phyloP scores from a whole-genome alignment of 1,140 invertebrate genomes.

The Anoplolepis gracilipes region DNA sequence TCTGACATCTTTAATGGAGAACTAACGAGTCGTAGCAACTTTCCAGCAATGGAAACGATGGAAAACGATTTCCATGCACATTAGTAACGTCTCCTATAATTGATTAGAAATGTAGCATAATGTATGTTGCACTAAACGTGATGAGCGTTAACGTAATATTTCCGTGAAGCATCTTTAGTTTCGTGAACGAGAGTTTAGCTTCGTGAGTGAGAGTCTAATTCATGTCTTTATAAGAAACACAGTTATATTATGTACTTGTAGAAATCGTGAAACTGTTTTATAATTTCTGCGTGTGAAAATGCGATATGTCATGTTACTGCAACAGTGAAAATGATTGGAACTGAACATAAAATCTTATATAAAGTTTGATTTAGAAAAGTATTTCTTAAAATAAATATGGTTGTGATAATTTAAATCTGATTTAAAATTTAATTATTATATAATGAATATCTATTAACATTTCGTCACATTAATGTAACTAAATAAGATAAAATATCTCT shows the following conservation, averaged over 20 bases:
- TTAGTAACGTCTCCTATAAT: slow-evolving; percentile 34
- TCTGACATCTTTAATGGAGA: slow-evolving; percentile 45
- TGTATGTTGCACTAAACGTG: slow-evolving; percentile 8
- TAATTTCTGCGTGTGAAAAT: slow-evolving; percentile 8
- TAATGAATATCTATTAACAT: not conserved
- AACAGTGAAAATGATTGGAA: not conserved
- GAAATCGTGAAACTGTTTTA: slow-evolving; percentile 36
- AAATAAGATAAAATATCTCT: not conserved
- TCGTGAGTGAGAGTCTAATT: slow-evolving; percentile 29
- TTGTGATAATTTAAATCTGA: not conserved
- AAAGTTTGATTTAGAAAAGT: not conserved
- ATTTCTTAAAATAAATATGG: not conserved
- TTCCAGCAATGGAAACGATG: slow-evolving; percentile 24
- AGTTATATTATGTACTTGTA: slow-evolving; percentile 12
- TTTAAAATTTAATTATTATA: slow-evolving; percentile 1
- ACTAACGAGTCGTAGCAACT: slow-evolving; percentile 34
- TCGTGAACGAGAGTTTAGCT: not conserved
- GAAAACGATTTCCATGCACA: slow-evolving; percentile 22
- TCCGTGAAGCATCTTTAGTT: slow-evolving; percentile 1
- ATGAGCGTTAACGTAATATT: slow-evolving; percentile 33
- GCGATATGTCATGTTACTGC: slow-evolving; percentile 14
- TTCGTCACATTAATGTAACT: not conserved
- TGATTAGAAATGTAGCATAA: slow-evolving; percentile 36
- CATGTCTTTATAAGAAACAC: not conserved
- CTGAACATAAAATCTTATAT: not conserved